Base-by-base conservation (phyloP, 2,888 invertebrate genomes). In the Penaeus monodon region DNA sequence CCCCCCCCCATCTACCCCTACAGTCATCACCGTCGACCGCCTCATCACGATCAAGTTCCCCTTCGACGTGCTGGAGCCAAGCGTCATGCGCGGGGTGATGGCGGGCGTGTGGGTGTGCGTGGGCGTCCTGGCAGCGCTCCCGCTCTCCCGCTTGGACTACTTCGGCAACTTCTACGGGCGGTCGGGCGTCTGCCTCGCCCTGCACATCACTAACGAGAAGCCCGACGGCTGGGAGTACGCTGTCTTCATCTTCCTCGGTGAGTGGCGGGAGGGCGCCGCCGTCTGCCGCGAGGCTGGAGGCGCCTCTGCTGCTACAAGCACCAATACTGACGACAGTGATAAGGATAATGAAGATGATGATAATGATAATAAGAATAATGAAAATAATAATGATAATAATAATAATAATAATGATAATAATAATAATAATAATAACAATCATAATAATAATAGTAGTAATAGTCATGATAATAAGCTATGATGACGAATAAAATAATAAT, bases 151-250 rank as follows among this genome's bases (percentile, higher is more conserved):
- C 29, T 90, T 92, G n/a, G 91, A 91, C 74, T 93, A 93, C 90
- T 93, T 93, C 91, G 77, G 65, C 68, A 76, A 86, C 89, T 93
- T 93, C 91, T 93, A 93, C 90, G 93, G 93, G 0, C 91, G 93
- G 63, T 93, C 93, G 2, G 93, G 93, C 0, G 93, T 93, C 14
- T 93, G 93, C 89, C 91, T 93, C 70, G 93, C 93, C 2, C 91
- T 93, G 57, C 93, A 93, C 91, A 93, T 93, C 77, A 93, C 93
- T 3, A 92, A 92, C 14, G 92, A 93, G 68, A 92, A 93, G 88
- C 93, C 93, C 1, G 92, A 91, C 80, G 93, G 93, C 20, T 93
- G 93, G 93, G 93, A 93, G 90, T 93, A 93, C 91, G 93, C 93
- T 1, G 93, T 93, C 27, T 93, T 93, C 89, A 92, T 93, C 27